These are phyloP conservation scores for Sarcophaga rosellei DNA, from an alignment of 2,888 invertebrate species.

Conservation along the genomic window DNA sequence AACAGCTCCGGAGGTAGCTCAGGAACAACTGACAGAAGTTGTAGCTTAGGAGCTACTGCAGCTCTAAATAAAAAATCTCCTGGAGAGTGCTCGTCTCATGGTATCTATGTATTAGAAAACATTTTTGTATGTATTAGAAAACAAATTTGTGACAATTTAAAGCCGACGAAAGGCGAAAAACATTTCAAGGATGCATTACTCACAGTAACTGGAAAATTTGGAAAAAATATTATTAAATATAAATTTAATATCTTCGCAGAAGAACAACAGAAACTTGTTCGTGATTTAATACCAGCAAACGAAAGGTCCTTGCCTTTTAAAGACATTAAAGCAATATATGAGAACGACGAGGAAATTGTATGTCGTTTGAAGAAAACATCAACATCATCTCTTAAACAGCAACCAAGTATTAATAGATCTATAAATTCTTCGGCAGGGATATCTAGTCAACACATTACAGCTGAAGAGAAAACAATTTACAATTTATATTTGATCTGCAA, in stretches of 20 bases:
- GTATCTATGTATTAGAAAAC: conserved; percentile 80
- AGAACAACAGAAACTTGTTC: conserved; percentile 79
- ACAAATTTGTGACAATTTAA: conserved; percentile 80
- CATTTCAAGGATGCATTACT: conserved; percentile 80
- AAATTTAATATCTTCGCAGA: conserved; percentile 81
- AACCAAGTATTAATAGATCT: conserved; percentile 34
- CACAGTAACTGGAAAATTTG: conserved; percentile 81
- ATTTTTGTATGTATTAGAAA: conserved; percentile 80
- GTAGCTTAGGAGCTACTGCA: conserved; percentile 67
- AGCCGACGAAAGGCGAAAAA: conserved; percentile 74
- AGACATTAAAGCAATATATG: conserved; percentile 78
- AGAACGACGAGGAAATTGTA: conserved; percentile 78
- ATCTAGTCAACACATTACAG: conserved; percentile 75
- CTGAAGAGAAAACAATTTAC: conserved; percentile 80
- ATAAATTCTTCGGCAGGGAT: conserved; percentile 40
- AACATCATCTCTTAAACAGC: conserved; percentile 36
- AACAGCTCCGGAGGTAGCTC: conserved; percentile 80
- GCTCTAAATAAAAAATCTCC: conserved; percentile 43
- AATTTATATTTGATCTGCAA: conserved; percentile 80
- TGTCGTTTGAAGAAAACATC: conserved; percentile 72
- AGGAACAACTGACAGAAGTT: conserved; percentile 75
- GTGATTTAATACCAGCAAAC: conserved; percentile 78
- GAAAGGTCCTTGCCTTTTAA: conserved; percentile 79
- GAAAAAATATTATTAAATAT: conserved; percentile 81
- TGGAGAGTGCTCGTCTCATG: conserved; percentile 69